These are phyloP conservation scores for Conus canariensis DNA, from an alignment of 2,888 invertebrate species.

Conservation along the genomic window DNA sequence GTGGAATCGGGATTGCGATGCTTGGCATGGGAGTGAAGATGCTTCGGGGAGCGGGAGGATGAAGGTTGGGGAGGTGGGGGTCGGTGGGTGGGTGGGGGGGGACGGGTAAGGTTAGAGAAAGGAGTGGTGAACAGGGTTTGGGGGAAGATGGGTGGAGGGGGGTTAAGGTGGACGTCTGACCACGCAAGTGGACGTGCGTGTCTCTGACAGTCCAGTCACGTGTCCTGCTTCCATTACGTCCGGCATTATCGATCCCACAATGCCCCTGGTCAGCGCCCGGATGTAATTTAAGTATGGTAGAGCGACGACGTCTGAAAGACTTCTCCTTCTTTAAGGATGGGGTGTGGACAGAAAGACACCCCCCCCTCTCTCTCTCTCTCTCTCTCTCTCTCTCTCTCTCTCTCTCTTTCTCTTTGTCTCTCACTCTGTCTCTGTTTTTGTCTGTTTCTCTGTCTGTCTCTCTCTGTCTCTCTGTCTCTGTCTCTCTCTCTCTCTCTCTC, in stretches of 20 bases:
- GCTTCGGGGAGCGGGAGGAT: too few species aligned
- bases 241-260: conserved; percentile 36
- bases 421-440: background rate
- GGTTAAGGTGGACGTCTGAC: background rate
- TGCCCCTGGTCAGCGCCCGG: conserved; percentile 35
- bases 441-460: background rate
- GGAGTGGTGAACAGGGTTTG: background rate
- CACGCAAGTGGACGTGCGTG: conserved; percentile 31
- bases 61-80: background rate
- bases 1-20: too few species aligned
- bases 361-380: background rate
- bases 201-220: conserved; percentile 34
- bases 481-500: too few species aligned
- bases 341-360: background rate
- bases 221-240: conserved; percentile 32
- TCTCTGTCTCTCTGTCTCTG: too few species aligned
- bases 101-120: background rate
- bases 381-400: background rate
- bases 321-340: background rate
- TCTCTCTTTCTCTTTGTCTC: background rate
- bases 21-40: too few species aligned
- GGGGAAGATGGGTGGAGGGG: background rate
- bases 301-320: background rate
- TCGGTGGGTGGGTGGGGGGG: background rate
- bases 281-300: conserved; percentile 35